Percentiles rank a stretch among this genome's conserved stretches.
These are phyloP conservation scores for Rhyacophila brunnea DNA, from an alignment of 1,140 invertebrate genomes.

Conservation along the genomic window DNA sequence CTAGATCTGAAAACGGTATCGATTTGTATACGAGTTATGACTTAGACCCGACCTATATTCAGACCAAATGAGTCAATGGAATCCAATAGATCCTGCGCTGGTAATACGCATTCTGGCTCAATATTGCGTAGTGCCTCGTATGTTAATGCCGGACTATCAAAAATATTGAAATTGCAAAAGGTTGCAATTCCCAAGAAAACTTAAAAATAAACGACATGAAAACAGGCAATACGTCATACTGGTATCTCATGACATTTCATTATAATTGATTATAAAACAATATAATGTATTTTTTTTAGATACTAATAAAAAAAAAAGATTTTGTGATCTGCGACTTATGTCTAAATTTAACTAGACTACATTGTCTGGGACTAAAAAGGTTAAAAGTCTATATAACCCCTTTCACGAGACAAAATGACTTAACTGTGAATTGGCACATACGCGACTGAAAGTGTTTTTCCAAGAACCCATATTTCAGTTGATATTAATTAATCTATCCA, in stretches of 20 bases:
- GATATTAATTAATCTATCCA: no score
- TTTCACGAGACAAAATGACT: no score
- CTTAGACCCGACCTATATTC: slow-evolving; percentile 23
- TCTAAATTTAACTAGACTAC: no score
- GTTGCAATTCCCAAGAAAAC: neutral
- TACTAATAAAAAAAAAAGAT: no score
- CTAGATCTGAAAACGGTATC: slow-evolving; percentile 29
- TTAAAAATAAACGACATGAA: neutral
- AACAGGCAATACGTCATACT: neutral
- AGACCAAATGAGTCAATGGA: slow-evolving; percentile 35
- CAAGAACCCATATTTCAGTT: no score
- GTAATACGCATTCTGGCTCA: slow-evolving; percentile 38
- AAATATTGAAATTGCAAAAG: neutral
- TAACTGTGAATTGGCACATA: no score
- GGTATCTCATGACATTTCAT: neutral
- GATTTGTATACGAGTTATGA: slow-evolving; percentile 38
- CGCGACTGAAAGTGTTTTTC: no score
- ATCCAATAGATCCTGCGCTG: slow-evolving; percentile 40
- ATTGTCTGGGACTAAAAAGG: no score
- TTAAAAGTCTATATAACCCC: no score
- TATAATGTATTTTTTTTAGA: neutral
- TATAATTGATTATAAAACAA: neutral
- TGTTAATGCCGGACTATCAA: slow-evolving; percentile 37
- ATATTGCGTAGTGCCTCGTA: slow-evolving; percentile 38
- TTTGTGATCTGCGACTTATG: no score